Conservation (phyloP, 2,113 vertebrate genomes). For the Chloropsis cyanopogon region DNA sequence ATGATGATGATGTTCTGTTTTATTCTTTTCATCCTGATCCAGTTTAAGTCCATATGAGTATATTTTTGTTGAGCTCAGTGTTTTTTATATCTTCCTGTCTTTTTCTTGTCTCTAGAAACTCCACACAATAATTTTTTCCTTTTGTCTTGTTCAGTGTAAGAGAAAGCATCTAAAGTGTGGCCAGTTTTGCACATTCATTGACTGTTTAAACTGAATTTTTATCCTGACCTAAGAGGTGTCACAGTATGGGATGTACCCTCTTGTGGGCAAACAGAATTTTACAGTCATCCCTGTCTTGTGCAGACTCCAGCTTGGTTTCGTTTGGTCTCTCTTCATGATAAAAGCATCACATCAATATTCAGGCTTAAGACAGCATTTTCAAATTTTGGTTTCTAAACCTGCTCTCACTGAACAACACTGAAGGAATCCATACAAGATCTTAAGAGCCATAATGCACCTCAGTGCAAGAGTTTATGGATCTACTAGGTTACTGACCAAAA, state of each 20-base stretch:
- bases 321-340: not conserved
- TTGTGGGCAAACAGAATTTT: constrained; percentile 32
- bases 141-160: not conserved
- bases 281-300: not conserved
- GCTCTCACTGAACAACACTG: not conserved
- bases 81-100: not conserved
- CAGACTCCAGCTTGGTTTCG: not conserved
- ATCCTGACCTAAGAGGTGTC: not conserved
- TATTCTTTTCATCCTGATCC: not conserved
- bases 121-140: fast-evolving
- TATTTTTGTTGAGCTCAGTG: not conserved
- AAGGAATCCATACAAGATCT: not conserved
- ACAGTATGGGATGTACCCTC: not conserved
- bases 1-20: not conserved
- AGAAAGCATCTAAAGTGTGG: not conserved
- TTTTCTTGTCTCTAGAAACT: not conserved
- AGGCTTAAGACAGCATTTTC: not conserved
- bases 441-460: not conserved
- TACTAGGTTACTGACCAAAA: not conserved
- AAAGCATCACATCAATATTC: not conserved
- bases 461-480: not conserved
- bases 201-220: not conserved
- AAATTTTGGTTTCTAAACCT: not conserved
- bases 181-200: not conserved
- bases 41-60: not conserved